Percentiles rank a stretch among this genome's conserved stretches.
These are phyloP conservation scores for Sorex fumeus DNA, from an alignment of 2,113 vertebrate species.

Conservation along the genomic window DNA sequence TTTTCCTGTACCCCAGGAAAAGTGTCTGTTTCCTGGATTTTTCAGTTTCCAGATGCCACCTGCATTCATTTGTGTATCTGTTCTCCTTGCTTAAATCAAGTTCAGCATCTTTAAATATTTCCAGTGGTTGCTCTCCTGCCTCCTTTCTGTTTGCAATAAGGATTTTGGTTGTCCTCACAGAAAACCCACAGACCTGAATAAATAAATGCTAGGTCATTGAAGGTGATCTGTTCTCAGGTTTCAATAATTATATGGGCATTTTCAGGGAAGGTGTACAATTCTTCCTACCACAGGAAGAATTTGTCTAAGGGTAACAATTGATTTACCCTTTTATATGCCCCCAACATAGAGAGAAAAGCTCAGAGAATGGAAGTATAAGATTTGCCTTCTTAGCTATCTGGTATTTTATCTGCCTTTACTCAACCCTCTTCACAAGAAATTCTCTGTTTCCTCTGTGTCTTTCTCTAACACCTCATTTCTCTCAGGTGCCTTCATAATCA, in stretches of 20 bases:
- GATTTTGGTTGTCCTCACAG: not conserved
- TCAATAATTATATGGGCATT: not conserved
- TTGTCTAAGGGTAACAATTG: not conserved
- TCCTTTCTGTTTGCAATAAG: not conserved
- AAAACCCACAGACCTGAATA: not conserved
- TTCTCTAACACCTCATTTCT: not conserved
- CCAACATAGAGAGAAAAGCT: not conserved
- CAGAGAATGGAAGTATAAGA: not conserved
- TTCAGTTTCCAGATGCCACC: not conserved
- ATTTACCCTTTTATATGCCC: not conserved
- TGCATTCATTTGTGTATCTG: not conserved
- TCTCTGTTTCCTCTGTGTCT: not conserved
- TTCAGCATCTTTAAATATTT: not conserved
- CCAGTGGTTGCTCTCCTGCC: too few relatives aligned
- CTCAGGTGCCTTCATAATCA: slow-evolving; percentile 45
- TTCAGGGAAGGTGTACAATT: not conserved
- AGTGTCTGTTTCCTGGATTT: not conserved
- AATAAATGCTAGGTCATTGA: not conserved
- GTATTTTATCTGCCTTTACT: not conserved
- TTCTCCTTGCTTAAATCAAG: not conserved
- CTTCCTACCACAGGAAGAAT: not conserved
- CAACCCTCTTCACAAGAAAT: not conserved
- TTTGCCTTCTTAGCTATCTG: not conserved
- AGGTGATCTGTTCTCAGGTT: not conserved
- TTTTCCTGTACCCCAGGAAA: not conserved